Percentiles rank a stretch among this genome's conserved stretches.
Conservation (phyloP, 2,888 invertebrate species). For the Epirrhoe tristata region DNA sequence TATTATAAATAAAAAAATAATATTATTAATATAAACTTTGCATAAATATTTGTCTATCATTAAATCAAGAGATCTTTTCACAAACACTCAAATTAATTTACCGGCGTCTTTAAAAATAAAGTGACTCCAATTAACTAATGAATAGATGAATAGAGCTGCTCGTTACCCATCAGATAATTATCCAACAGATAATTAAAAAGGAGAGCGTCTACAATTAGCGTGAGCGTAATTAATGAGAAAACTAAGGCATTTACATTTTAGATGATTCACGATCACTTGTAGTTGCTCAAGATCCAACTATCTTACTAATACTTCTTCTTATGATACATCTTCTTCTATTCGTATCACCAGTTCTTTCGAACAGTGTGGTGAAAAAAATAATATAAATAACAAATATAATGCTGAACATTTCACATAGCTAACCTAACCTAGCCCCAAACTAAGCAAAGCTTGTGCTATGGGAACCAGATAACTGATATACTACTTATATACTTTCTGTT, state of each 20-base stretch:
- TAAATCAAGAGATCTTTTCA: constrained; percentile 5
- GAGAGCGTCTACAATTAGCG: constrained; percentile 17
- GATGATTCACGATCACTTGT: background rate
- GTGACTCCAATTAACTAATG: constrained; percentile 46
- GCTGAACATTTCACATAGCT: too few relatives aligned
- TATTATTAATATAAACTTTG: background rate
- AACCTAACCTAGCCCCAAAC: too few relatives aligned
- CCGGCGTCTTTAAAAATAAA: constrained; percentile 38
- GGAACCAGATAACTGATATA: too few relatives aligned
- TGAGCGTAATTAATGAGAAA: constrained; percentile 1
- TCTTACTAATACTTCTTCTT: too few relatives aligned
- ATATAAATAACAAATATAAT: too few relatives aligned
- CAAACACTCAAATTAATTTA: constrained; percentile 37
- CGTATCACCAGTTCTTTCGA: too few relatives aligned
- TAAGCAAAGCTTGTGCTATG: too few relatives aligned
- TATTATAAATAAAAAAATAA: too few relatives aligned
- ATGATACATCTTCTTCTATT: too few relatives aligned
- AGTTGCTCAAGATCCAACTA: too few relatives aligned
- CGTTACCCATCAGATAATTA: constrained; percentile 31
- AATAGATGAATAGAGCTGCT: constrained; percentile 38
- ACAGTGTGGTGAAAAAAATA: too few relatives aligned
- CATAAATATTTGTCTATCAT: background rate
- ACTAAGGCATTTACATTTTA: background rate
- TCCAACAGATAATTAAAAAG: constrained; percentile 27
- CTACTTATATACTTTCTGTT: too few relatives aligned